Evolutionary conservation across 1,140 invertebrate species (phyloP), one percentile per base, ranked within the genome.

Genomic region (Atta texana): DNA sequence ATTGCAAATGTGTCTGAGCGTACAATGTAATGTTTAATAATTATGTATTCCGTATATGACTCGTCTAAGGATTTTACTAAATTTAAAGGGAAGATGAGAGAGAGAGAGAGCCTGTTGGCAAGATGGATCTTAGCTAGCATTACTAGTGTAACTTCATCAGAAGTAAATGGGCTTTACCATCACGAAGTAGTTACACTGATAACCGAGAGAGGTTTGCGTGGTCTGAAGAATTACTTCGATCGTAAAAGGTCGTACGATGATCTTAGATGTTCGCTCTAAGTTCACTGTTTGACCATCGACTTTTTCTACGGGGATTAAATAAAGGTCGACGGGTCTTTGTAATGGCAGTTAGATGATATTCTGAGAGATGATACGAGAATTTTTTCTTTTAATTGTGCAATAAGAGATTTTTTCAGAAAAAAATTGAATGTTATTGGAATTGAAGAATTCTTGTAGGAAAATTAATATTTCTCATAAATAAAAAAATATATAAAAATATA

Each of bases 211-310:
- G 10, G 44, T 21, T 31, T 49, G 34, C 24, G 71, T n/a, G 59
- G 53, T 59, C 85, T 71, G 68, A 87, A 87, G 85, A 81, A 82
- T 88, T 82, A 87, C 85, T 31, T 24, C 31, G 63, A 44, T 87
- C 78, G 57, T 87, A 81, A 84, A 87, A 31, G 64, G 44, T 7
- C 14, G 34, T 55, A 53, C 14, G n/a, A 53, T 53, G 57, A 57
- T 64, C 51, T 12, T 69, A 57, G 53, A 44, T 53, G 72, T 34
- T 84, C 72, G 64, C 82, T 69, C 61, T 71, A 57, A 59, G 55
- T 34, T 71, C 2, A 8, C 28, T n/a, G 14, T 51, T 53, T 7
- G 21, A 5, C 51, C 12, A 31, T 16, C 14, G 34, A 55, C 24
- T 64, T 34, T 81, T 76, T 69, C 59, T 59, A 18, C 21, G n/a